A percentile compares a stretch with the other conserved stretches of the same genome.
phyloP scores from a whole-genome alignment of 2,888 invertebrate genomes.

The Cheilosia pagana region DNA sequence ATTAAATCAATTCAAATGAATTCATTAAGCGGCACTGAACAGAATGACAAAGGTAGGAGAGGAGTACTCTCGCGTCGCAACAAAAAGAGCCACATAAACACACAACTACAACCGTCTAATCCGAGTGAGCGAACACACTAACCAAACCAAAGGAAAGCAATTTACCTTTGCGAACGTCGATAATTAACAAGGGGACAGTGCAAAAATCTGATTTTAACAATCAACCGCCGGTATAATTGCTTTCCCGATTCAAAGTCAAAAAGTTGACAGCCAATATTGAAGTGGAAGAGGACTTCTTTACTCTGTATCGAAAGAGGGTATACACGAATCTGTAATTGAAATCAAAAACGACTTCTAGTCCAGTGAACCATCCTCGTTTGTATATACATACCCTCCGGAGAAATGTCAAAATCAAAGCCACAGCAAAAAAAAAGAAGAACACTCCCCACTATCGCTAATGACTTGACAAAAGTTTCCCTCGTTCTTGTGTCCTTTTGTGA shows the following conservation, averaged over 20 bases:
- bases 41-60: slow-evolving; percentile 50
- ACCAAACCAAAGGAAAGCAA: slow-evolving; percentile 28
- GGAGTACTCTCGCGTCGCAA: background rate
- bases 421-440: background rate
- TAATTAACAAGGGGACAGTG: slow-evolving; percentile 40
- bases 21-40: slow-evolving; percentile 65
- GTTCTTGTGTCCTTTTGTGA: background rate
- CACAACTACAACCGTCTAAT: background rate
- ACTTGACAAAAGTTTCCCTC: background rate
- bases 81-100: background rate
- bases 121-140: background rate
- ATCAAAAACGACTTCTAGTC: background rate
- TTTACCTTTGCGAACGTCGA: slow-evolving; percentile 48
- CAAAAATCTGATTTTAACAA: slow-evolving; percentile 45
- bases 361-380: background rate
- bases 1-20: slow-evolving; percentile 73
- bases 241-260: slow-evolving; percentile 39
- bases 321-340: background rate
- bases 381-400: too few relatives aligned
- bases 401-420: slow-evolving; percentile 15
- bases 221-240: slow-evolving; percentile 45
- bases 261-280: slow-evolving; percentile 37
- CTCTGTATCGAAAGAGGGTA: background rate
- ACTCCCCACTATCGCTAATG: slow-evolving; percentile 24
- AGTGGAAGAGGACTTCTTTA: background rate